phyloP scores from a whole-genome alignment of 2,888 invertebrate genomes.

The Hirudinaria manillensis region DNA sequence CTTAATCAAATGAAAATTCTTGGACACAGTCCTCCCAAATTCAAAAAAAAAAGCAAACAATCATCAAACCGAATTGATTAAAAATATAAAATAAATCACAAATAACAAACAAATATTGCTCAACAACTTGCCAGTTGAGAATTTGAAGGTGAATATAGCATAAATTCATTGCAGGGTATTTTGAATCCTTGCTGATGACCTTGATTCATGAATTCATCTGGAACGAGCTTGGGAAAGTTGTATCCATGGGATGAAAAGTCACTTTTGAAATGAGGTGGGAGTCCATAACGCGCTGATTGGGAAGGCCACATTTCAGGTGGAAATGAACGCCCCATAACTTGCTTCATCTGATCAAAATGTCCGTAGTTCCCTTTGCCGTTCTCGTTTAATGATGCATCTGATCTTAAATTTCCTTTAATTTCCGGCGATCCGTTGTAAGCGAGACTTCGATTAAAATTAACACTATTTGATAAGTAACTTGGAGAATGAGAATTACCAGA shows the following conservation, averaged over 20 bases:
- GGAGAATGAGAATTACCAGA: background rate
- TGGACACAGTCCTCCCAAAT: too few relatives aligned
- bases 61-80: too few relatives aligned
- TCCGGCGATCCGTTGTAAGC: constrained; percentile 3
- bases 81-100: too few relatives aligned
- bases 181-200: background rate
- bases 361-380: background rate
- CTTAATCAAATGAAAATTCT: too few relatives aligned
- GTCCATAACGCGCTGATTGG: background rate
- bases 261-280: background rate
- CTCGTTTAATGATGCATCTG: background rate
- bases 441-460: background rate
- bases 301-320: background rate
- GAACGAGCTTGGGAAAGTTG: background rate
- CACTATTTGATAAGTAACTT: background rate
- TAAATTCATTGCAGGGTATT: background rate
- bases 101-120: too few relatives aligned
- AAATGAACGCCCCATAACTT: background rate
- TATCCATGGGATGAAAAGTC: background rate
- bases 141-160: background rate
- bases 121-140: background rate
- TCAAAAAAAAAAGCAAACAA: too few relatives aligned
- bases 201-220: constrained; percentile 10
- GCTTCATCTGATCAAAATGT: constrained; percentile 10
- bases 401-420: background rate